These are phyloP conservation scores for Parasteatoda lunata DNA, from an alignment of 2,888 invertebrate genomes.

Conservation along the genomic window DNA sequence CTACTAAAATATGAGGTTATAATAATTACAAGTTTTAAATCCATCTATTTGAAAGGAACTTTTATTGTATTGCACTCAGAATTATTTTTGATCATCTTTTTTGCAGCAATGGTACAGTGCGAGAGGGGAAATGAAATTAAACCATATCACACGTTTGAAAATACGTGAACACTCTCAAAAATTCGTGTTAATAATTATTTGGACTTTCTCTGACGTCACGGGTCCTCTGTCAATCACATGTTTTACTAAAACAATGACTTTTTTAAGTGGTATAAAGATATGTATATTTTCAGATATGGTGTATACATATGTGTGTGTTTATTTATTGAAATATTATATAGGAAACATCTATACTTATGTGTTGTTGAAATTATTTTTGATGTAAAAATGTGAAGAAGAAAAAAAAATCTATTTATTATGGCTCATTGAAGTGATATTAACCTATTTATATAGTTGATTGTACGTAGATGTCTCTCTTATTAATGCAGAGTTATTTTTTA, in stretches of 20 bases:
- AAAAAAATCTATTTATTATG: conserved; percentile 62
- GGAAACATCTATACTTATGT: conserved; percentile 58
- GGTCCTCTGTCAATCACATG: conserved; percentile 63
- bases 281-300: conserved; percentile 67
- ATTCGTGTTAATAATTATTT: conserved; percentile 2
- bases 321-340: conserved; percentile 61
- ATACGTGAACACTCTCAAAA: neutral
- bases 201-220: neutral
- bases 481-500: conserved; percentile 67
- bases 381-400: conserved; percentile 45
- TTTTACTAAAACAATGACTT: conserved; percentile 38
- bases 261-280: conserved; percentile 63
- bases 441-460: conserved; percentile 65
- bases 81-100: conserved; percentile 55
- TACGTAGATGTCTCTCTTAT: conserved; percentile 60
- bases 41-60: conserved; percentile 53
- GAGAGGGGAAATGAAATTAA: conserved; percentile 46
- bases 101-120: conserved; percentile 47
- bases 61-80: conserved; percentile 63
- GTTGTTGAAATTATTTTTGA: conserved; percentile 68
- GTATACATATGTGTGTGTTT: conserved; percentile 63
- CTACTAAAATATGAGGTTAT: conserved; percentile 49
- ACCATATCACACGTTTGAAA: conserved; percentile 50
- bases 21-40: conserved; percentile 55
- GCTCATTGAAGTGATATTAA: conserved; percentile 65